Percentiles rank a stretch among this genome's conserved stretches.
These are phyloP conservation scores for Paraplagusia blochii DNA, from an alignment of 2,113 vertebrate species.

Conservation along the genomic window DNA sequence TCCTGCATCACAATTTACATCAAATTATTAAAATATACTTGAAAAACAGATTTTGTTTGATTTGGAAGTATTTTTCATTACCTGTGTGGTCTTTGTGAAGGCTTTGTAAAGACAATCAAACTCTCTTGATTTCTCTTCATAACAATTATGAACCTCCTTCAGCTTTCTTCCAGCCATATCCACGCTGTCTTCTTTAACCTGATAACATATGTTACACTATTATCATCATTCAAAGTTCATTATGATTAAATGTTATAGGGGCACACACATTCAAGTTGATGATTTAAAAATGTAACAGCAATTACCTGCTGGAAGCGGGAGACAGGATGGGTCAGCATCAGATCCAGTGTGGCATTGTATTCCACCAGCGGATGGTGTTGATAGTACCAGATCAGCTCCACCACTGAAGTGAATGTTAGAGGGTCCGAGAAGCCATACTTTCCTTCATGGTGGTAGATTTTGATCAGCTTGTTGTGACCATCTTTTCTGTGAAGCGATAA, in stretches of 20 bases:
- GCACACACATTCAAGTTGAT: too few species aligned
- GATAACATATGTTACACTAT: conserved; percentile 54
- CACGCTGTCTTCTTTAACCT: conserved; percentile 90
- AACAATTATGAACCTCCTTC: conserved; percentile 89
- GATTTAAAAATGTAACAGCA: too few species aligned
- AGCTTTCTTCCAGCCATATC: conserved; percentile 91
- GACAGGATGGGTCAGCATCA: conserved; percentile 89
- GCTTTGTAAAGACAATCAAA: conserved; percentile 92
- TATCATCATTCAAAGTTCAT: neutral
- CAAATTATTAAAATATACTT: conserved; percentile 1
- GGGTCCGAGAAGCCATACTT: conserved; percentile 96
- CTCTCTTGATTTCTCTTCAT: conserved; percentile 92
- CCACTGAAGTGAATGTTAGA: conserved; percentile 89
- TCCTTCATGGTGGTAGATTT: conserved; percentile 92
- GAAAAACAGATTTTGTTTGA: neutral
- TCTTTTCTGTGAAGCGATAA: conserved; percentile 81
- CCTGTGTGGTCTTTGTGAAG: conserved; percentile 93
- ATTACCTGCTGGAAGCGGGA: conserved; percentile 88
- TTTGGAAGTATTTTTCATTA: conserved; percentile 30
- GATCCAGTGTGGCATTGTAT: conserved; percentile 92
- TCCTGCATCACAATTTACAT: conserved; percentile 72
- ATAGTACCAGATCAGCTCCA: conserved; percentile 95
- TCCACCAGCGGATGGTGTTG: conserved; percentile 92
- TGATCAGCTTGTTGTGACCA: conserved; percentile 94
- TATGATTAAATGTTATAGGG: neutral